Conservation (phyloP, 2,888 invertebrate genomes). For the Serripes groenlandicus region DNA sequence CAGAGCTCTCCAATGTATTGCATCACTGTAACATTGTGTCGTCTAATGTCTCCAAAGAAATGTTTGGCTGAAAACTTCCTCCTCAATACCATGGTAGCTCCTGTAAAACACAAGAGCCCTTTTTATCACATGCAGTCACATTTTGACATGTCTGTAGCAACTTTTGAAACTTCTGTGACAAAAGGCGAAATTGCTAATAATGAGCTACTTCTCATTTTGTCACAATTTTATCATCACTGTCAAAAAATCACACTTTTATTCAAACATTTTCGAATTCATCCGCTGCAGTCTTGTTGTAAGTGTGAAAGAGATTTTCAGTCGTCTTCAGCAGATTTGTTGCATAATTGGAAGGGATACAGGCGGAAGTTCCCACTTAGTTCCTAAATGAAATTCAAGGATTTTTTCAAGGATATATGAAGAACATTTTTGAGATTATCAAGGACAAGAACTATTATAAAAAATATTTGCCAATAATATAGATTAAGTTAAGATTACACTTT, state of each 20-base stretch:
- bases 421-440: too few relatives aligned
- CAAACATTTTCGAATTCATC: not conserved
- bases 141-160: not conserved
- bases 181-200: not conserved
- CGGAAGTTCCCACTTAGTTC: too few relatives aligned
- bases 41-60: constrained; percentile 96
- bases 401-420: too few relatives aligned
- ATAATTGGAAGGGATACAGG: too few relatives aligned
- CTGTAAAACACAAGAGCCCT: constrained; percentile 68
- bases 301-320: too few relatives aligned
- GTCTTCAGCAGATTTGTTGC: too few relatives aligned
- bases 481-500: too few relatives aligned
- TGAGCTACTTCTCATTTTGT: not conserved
- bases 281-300: not conserved
- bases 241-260: not conserved
- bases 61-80: constrained; percentile 97
- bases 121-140: not conserved
- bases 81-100: constrained; percentile 93
- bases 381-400: too few relatives aligned
- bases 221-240: not conserved
- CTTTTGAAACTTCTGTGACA: not conserved
- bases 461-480: too few relatives aligned
- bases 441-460: too few relatives aligned
- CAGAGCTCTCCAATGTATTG: constrained; percentile 88
- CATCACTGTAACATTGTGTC: constrained; percentile 95